Evolutionary conservation across 2,888 invertebrate genomes (phyloP).

Genomic region (Altica lythri): DNA sequence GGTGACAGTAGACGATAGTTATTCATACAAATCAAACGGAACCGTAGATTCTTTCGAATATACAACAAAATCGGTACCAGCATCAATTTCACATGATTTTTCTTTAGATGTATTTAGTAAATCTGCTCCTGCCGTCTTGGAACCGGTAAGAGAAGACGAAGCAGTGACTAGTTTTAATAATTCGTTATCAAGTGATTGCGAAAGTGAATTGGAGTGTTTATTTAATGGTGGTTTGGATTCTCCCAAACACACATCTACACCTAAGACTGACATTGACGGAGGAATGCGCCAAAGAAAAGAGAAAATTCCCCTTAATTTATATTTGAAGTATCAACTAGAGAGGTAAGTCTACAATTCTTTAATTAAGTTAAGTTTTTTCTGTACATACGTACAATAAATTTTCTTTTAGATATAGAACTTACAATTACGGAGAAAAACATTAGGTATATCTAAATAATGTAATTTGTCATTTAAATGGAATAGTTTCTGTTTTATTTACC

Average conservation of each 20-base stretch:
- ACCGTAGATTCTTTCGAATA: conserved; percentile 8
- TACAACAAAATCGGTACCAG: conserved; percentile 29
- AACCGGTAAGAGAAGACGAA: conserved; percentile 32
- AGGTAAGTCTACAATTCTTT: too few relatives aligned
- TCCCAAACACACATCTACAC: conserved; percentile 57
- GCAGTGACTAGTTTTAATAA: conserved; percentile 38
- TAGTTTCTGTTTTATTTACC: too few relatives aligned
- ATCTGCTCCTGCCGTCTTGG: conserved; percentile 45
- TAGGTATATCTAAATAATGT: too few relatives aligned
- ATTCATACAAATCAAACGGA: conserved; percentile 31
- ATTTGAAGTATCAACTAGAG: conserved; percentile 47
- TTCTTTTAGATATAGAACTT: too few relatives aligned
- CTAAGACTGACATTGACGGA: conserved; percentile 46
- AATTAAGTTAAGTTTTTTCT: too few relatives aligned
- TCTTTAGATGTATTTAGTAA: conserved; percentile 29
- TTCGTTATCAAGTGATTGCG: conserved; percentile 50
- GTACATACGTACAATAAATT: too few relatives aligned
- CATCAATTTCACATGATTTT: conserved; percentile 7
- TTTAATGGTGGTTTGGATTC: conserved; percentile 49
- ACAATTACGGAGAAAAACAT: too few relatives aligned
- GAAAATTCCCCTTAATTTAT: conserved; percentile 41
- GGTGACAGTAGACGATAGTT: conserved; percentile 41
- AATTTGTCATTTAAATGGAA: too few relatives aligned
- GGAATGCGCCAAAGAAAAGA: conserved; percentile 40
- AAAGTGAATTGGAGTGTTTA: conserved; percentile 54